Conservation (phyloP, 2,888 invertebrate species). For the Himalopsyche tibetana region DNA sequence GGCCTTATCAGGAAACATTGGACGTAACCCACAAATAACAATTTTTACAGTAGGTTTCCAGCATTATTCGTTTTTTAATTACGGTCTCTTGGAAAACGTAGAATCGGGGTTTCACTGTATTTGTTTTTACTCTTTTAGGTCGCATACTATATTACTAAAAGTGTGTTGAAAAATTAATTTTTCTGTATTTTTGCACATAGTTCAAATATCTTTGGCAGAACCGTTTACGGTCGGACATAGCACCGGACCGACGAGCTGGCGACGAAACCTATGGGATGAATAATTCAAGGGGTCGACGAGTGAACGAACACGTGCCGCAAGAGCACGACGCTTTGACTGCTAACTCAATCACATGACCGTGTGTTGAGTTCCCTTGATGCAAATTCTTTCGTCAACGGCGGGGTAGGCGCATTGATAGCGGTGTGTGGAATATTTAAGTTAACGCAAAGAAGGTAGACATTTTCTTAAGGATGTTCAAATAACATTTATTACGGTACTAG, state of each 20-base stretch:
- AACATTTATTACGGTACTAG: too few species aligned
- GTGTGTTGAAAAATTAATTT: too few species aligned
- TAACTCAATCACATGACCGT: constrained; percentile 22
- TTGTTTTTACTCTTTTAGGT: too few species aligned
- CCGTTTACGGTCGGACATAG: constrained; percentile 11
- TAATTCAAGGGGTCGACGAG: constrained; percentile 28
- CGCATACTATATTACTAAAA: too few species aligned
- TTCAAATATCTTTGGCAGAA: neutral
- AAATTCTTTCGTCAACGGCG: constrained; percentile 22
- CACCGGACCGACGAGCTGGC: neutral
- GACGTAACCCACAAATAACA: too few species aligned
- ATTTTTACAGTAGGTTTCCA: too few species aligned
- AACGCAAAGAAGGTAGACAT: neutral
- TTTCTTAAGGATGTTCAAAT: neutral
- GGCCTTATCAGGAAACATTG: too few species aligned
- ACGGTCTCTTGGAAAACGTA: too few species aligned
- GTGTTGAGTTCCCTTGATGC: constrained; percentile 21
- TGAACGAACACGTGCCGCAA: constrained; percentile 1
- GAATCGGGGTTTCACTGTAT: too few species aligned
- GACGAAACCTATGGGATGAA: constrained; percentile 21
- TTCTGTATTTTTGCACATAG: neutral
- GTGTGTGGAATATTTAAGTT: constrained; percentile 3
- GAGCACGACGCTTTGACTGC: constrained; percentile 8
- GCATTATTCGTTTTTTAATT: too few species aligned
- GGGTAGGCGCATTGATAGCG: neutral